These are phyloP conservation scores for Porites divaricata DNA, from an alignment of 92 coral and sea anemone genomes.

Conservation along the genomic window DNA sequence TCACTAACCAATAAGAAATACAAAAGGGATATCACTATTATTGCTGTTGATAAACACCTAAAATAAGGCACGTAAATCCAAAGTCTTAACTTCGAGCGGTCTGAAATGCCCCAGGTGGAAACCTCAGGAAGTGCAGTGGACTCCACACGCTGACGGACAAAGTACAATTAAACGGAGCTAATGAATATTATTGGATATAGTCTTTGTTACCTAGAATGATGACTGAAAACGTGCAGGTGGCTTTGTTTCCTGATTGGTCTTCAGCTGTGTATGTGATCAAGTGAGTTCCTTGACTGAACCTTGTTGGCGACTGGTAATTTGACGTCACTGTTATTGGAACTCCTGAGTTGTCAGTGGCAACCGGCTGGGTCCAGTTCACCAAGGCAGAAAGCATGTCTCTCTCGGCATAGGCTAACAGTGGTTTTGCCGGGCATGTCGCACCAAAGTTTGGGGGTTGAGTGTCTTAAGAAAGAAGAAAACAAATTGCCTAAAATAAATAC, in stretches of 20 bases:
- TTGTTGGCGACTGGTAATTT: slow-evolving; percentile 30
- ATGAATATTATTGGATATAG: neutral
- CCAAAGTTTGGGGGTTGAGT: slow-evolving; percentile 47
- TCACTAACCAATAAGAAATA: neutral
- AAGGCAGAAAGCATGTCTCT: slow-evolving; percentile 28
- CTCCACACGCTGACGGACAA: no score
- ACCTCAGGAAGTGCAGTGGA: no score
- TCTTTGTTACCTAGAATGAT: slow-evolving; percentile 44
- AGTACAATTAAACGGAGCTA: neutral
- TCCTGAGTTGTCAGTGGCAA: slow-evolving; percentile 67
- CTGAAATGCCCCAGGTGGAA: no score
- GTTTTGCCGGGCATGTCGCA: slow-evolving; percentile 35
- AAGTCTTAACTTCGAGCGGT: no score
- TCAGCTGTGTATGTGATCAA: slow-evolving; percentile 51
- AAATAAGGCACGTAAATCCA: no score
- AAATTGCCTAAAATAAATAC: no score
- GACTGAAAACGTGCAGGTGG: slow-evolving; percentile 44
- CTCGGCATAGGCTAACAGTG: slow-evolving; percentile 36
- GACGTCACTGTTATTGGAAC: slow-evolving; percentile 10
- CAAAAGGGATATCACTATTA: neutral
- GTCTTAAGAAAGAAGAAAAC: slow-evolving; percentile 24
- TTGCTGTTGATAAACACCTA: no score
- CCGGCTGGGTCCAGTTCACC: slow-evolving; percentile 64
- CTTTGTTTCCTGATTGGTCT: slow-evolving; percentile 57
- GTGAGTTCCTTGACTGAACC: slow-evolving; percentile 42